A percentile compares a stretch with the other conserved stretches of the same genome.
phyloP scores from a whole-genome alignment of 1,140 invertebrate genomes.

The Nasonia vitripennis region DNA sequence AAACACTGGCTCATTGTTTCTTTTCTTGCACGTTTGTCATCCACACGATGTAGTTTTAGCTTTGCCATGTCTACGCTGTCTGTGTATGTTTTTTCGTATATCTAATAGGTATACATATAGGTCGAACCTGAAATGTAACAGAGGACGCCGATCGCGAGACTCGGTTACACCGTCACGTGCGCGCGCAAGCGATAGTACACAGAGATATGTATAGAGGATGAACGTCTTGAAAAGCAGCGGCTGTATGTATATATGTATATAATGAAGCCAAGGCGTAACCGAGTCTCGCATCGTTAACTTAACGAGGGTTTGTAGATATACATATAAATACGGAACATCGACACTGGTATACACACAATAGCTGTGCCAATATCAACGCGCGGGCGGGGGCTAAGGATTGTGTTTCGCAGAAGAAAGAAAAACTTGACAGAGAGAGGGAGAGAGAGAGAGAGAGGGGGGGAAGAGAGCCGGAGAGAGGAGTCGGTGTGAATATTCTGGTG shows the following conservation, averaged over 20 bases:
- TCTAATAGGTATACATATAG: neutral
- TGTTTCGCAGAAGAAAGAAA: neutral
- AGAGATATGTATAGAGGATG: too few species aligned
- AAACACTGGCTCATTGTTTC: constrained; percentile 3
- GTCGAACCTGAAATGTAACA: constrained; percentile 36
- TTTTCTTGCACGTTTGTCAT: constrained; percentile 12
- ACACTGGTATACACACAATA: too few species aligned
- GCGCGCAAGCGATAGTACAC: too few species aligned
- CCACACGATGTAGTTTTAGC: neutral
- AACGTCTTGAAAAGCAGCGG: too few species aligned
- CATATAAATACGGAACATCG: too few species aligned
- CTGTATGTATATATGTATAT: too few species aligned
- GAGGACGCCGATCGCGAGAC: neutral
- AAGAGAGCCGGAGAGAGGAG: neutral
- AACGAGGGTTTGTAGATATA: neutral
- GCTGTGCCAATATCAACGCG: too few species aligned
- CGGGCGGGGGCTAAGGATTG: too few species aligned
- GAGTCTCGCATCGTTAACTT: neutral
- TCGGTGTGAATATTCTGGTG: neutral
- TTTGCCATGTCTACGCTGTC: neutral
- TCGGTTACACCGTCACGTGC: neutral
- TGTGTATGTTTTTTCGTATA: neutral
- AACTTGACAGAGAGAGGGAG: neutral
- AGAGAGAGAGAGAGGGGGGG: too few species aligned
- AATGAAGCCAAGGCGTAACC: too few species aligned